Evolutionary conservation across 2,888 invertebrate genomes (phyloP).

Genomic region (Caenorhabditis sp.): DNA sequence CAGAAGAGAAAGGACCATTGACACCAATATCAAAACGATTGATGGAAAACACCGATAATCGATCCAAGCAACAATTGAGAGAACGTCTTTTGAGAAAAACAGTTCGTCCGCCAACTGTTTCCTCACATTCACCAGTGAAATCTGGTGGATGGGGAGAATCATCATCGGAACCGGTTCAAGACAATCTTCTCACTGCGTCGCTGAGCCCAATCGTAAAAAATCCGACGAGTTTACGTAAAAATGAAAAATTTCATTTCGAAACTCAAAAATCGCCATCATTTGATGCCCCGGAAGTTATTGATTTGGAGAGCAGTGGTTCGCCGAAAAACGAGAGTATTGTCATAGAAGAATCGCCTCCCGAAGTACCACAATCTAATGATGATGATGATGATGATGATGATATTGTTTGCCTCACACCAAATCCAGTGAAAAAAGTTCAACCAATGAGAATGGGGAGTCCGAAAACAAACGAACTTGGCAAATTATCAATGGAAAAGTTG

Average conservation of each 20-base stretch:
- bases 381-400: neutral
- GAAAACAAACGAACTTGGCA: neutral
- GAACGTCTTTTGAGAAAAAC: constrained; percentile 51
- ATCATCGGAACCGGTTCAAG: neutral
- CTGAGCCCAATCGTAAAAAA: constrained; percentile 25
- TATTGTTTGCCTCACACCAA: neutral
- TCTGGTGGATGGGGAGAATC: constrained; percentile 21
- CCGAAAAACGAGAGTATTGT: neutral
- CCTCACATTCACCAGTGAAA: neutral
- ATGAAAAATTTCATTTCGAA: neutral
- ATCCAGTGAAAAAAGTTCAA: neutral
- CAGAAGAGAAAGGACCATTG: constrained; percentile 9
- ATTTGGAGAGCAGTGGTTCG: too few species aligned
- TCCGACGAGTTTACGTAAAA: neutral
- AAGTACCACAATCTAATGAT: neutral
- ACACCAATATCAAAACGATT: constrained; percentile 49
- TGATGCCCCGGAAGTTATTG: neutral
- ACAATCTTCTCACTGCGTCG: constrained; percentile 11
- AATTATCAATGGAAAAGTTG: constrained; percentile 13
- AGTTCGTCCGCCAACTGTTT: neutral
- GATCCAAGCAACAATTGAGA: constrained; percentile 46
- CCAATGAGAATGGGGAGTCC: neutral
- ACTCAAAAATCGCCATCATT: neutral
- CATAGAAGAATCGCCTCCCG: constrained; percentile 3
- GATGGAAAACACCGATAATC: constrained; percentile 13